These are phyloP conservation scores for Ichneumon xanthorius DNA, from an alignment of 2,888 invertebrate species.

Conservation along the genomic window DNA sequence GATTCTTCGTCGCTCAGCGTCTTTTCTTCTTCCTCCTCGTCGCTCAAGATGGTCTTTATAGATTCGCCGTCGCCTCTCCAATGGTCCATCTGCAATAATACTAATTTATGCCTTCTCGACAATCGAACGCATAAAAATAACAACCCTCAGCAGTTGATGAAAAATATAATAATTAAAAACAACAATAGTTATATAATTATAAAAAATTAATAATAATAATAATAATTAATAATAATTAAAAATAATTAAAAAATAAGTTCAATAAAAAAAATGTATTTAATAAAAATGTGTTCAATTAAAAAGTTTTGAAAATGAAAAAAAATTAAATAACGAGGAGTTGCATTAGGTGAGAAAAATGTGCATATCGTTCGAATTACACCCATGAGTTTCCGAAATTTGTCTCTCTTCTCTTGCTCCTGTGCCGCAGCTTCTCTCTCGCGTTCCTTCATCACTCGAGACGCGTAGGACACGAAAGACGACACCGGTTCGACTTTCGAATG, in stretches of 20 bases:
- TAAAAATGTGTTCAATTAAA: too few species aligned
- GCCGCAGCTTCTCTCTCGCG: conserved; percentile 37
- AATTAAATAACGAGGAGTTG: not conserved
- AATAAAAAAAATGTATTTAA: too few species aligned
- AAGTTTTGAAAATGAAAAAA: not conserved
- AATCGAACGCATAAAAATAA: not conserved
- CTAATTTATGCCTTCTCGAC: too few species aligned
- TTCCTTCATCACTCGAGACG: conserved; percentile 24
- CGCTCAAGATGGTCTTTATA: conserved; percentile 53
- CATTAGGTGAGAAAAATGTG: not conserved
- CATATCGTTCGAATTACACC: conserved; percentile 68
- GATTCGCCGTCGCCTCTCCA: conserved; percentile 53
- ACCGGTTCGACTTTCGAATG: conserved; percentile 7
- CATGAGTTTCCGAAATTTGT: conserved; percentile 65
- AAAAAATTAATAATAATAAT: too few species aligned
- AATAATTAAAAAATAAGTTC: too few species aligned
- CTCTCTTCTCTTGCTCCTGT: conserved; percentile 52
- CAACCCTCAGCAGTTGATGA: not conserved
- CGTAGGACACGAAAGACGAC: conserved; percentile 30
- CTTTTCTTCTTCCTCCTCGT: conserved; percentile 32
- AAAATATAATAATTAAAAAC: too few species aligned
- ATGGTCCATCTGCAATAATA: conserved; percentile 41
- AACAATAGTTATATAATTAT: too few species aligned
- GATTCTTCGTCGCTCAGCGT: not conserved
- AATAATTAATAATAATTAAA: too few species aligned